Evolutionary conservation across 2,113 vertebrate species (phyloP).

Genomic region (Anhinga rufa): DNA sequence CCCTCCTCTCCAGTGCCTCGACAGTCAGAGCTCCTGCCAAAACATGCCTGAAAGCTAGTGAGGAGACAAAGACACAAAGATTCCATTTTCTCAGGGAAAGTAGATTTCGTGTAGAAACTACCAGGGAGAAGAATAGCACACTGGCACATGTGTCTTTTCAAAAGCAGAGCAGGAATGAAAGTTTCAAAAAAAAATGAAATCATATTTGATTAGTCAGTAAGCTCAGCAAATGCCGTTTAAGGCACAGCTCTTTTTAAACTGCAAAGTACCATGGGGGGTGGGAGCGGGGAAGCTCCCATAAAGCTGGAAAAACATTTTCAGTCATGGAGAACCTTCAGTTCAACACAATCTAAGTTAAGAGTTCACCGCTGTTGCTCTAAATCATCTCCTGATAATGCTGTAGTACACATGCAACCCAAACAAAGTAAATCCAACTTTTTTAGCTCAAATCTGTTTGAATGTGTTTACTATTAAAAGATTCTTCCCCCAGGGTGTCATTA

Average conservation of each 20-base stretch:
- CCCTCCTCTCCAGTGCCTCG: conserved; percentile 64
- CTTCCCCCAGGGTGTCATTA: conserved; percentile 43
- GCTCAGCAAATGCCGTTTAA: conserved; percentile 41
- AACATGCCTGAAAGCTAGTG: conserved; percentile 79
- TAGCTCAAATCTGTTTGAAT: conserved; percentile 13
- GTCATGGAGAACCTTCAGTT: not conserved
- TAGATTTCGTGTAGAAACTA: conserved; percentile 58
- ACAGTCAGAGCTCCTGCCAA: conserved; percentile 77
- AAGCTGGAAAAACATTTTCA: conserved; percentile 14
- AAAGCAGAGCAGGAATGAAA: not conserved
- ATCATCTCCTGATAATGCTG: not conserved
- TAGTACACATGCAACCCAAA: not conserved
- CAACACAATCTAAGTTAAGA: not conserved
- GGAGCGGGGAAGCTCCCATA: not conserved
- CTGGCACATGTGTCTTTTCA: conserved; percentile 11
- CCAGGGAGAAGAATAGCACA: conserved; percentile 40
- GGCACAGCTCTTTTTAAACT: conserved; percentile 8
- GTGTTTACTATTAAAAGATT: conserved; percentile 42
- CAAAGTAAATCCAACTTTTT: not conserved
- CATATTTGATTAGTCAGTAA: conserved; percentile 23
- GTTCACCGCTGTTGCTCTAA: not conserved
- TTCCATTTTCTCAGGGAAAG: conserved; percentile 69
- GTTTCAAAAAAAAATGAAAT: conserved; percentile 45
- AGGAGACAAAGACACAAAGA: conserved; percentile 91
- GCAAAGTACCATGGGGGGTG: not conserved